A percentile compares a stretch with the other conserved stretches of the same genome.
These are phyloP conservation scores for Heliconius erato DNA, from an alignment of 2,888 invertebrate species.

Conservation along the genomic window DNA sequence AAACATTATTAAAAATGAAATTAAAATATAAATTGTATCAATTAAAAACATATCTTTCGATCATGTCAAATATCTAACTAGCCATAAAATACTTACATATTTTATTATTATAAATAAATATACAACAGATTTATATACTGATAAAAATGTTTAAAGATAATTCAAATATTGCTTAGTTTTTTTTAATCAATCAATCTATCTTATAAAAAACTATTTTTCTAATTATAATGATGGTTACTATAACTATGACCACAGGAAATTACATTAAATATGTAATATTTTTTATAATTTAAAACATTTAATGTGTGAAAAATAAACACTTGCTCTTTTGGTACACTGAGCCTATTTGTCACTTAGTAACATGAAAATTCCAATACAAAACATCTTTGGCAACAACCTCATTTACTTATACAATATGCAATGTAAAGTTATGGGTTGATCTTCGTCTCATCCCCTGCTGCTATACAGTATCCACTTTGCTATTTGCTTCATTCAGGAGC, in stretches of 20 bases:
- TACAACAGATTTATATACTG: slow-evolving; percentile 13
- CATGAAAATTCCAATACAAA: slow-evolving; percentile 36
- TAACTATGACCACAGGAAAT: slow-evolving; percentile 6
- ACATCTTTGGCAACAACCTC: slow-evolving; percentile 72
- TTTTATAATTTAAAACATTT: slow-evolving; percentile 18
- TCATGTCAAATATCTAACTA: slow-evolving; percentile 11
- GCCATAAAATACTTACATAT: slow-evolving; percentile 15
- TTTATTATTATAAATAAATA: slow-evolving; percentile 3
- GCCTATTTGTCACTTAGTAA: slow-evolving; percentile 33
- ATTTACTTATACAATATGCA: slow-evolving; percentile 61
- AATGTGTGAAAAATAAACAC: slow-evolving; percentile 3
- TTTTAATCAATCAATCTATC: slow-evolving; percentile 9
- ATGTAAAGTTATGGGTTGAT: slow-evolving; percentile 61
- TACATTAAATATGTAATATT: background rate
- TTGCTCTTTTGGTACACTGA: slow-evolving; percentile 33
- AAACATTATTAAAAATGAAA: background rate
- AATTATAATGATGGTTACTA: background rate
- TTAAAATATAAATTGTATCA: background rate
- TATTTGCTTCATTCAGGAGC: slow-evolving; percentile 65
- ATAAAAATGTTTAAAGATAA: slow-evolving; percentile 15
- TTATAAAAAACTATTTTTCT: background rate
- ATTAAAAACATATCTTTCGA: background rate
- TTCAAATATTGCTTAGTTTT: slow-evolving; percentile 14
- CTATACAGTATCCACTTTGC: slow-evolving; percentile 78
- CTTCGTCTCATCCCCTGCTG: slow-evolving; percentile 60